Evolutionary conservation across 2,888 invertebrate genomes (phyloP), one percentile per base, ranked within the genome.

Genomic region (Isoperla grammatica): DNA sequence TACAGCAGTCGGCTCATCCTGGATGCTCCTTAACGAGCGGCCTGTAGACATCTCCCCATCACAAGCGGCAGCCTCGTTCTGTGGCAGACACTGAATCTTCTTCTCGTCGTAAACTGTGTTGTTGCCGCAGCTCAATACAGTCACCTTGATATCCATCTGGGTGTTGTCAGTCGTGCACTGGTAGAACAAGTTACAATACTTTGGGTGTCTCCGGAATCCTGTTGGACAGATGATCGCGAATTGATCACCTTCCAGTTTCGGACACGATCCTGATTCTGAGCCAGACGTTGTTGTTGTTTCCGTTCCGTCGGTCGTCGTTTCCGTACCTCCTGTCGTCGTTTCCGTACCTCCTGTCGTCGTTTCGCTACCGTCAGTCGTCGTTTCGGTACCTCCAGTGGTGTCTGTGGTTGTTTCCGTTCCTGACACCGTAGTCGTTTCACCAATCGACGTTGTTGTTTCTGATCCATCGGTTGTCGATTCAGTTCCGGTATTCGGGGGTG

Each of bases 181-280:
- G 71, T 92, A 92, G 76, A 91, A 90, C 67, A 88, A 74, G 69
- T 88, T 87, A 68, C 91, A 91, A 69, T 86, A 85, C 71, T 87
- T 88, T 0, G 91, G 90, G 78, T 92, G 90, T 64, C 89, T 79
- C 69, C 81, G 81, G 74, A 92, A 91, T 39, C 90, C 90, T 5
- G 90, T 88, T 8, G 91, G 91, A 70, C 91, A 92, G 1, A 89
- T 82, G 59, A 85, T 80, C 12, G 85, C 74, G 64, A 85, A 78
- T 74, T 91, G 90, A 63, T 87, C 85, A 17, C 83, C 82, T 56
- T 85, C 82, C 9, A 85, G 75, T 66, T 84, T 74, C 6, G 56
- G 56, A 40, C 60, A 50, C 19, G 60, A 48, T 13, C 57, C 57
- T 5, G 15, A n/a, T 1, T 43, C 43, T 11, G 59, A 9, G 1